Percentiles rank a stretch among this genome's conserved stretches.
Evolutionary conservation across 2,113 vertebrate species (phyloP).

Genomic region (Xiphophorus hellerii): DNA sequence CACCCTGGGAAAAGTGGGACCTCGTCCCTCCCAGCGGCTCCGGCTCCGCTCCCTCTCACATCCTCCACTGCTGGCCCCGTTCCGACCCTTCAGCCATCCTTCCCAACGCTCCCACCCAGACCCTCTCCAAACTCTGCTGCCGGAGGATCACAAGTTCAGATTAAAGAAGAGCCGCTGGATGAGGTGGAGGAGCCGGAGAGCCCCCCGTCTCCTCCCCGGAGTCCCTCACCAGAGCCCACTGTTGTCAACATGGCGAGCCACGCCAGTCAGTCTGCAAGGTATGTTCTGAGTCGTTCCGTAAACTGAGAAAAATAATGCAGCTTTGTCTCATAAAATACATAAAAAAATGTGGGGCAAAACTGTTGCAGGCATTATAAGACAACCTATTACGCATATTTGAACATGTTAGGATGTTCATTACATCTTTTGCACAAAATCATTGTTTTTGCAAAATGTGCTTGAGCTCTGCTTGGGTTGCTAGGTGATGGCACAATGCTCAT

Average conservation of each 20-base stretch:
- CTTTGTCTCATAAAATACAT: neutral
- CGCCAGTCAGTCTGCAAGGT: slow-evolving; percentile 97
- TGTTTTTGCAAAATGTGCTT: too few species aligned
- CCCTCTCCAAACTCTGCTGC: slow-evolving; percentile 58
- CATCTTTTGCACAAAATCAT: too few species aligned
- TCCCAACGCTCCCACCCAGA: slow-evolving; percentile 75
- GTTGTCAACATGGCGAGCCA: slow-evolving; percentile 92
- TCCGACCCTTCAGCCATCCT: slow-evolving; percentile 79
- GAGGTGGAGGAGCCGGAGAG: slow-evolving; percentile 91
- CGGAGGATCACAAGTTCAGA: slow-evolving; percentile 80
- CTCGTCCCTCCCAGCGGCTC: slow-evolving; percentile 77
- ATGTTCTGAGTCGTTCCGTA: neutral
- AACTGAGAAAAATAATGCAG: neutral
- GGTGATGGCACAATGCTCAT: too few species aligned
- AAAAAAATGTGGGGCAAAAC: neutral
- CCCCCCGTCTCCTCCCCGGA: slow-evolving; percentile 88
- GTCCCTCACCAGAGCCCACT: slow-evolving; percentile 93
- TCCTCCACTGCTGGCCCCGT: slow-evolving; percentile 64
- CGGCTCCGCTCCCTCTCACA: slow-evolving; percentile 75
- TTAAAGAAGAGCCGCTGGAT: slow-evolving; percentile 95
- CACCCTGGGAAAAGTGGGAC: slow-evolving; percentile 79
- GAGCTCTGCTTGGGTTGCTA: too few species aligned
- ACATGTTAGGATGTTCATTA: too few species aligned
- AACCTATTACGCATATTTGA: too few species aligned
- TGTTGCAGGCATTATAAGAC: neutral